phyloP scores from a whole-genome alignment of 2,113 vertebrate genomes.

The Chlorodrepanis virens region DNA sequence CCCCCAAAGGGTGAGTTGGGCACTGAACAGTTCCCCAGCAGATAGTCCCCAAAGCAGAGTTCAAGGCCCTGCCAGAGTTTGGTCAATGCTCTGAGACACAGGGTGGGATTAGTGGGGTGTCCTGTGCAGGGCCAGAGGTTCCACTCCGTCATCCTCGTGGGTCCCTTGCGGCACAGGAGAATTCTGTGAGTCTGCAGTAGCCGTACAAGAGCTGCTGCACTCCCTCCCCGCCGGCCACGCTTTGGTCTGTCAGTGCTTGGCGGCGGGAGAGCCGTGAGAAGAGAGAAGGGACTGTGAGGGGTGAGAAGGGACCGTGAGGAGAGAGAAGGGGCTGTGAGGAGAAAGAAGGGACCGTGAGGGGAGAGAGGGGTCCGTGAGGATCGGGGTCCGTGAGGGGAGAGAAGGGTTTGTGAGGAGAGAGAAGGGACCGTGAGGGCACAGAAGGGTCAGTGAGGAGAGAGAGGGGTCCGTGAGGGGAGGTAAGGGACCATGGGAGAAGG shows the following conservation, averaged over 20 bases:
- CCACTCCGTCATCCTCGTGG: not conserved
- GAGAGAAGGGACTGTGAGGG: accelerated
- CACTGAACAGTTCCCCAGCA: not conserved
- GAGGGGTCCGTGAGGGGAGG: accelerated
- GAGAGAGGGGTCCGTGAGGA: not conserved
- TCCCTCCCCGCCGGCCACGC: accelerated
- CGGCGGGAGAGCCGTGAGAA: accelerated
- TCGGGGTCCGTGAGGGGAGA: no score
- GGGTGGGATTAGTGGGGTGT: not conserved
- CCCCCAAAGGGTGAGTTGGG: not conserved
- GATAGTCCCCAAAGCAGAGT: not conserved
- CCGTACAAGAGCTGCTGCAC: accelerated
- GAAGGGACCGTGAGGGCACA: no score
- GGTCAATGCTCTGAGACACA: not conserved
- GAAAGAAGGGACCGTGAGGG: not conserved
- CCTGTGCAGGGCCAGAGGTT: no score
- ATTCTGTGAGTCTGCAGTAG: no score
- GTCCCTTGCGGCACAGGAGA: not conserved
- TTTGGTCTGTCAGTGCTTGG: accelerated
- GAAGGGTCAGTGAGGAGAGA: no score
- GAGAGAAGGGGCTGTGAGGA: no score
- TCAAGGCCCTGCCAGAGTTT: not conserved
- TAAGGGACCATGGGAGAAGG: no score
- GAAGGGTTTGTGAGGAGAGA: no score
- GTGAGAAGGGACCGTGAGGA: not conserved